A percentile compares a stretch with the other conserved stretches of the same genome.
Conservation (phyloP, 2,888 invertebrate species). For the Molorchus minor region DNA sequence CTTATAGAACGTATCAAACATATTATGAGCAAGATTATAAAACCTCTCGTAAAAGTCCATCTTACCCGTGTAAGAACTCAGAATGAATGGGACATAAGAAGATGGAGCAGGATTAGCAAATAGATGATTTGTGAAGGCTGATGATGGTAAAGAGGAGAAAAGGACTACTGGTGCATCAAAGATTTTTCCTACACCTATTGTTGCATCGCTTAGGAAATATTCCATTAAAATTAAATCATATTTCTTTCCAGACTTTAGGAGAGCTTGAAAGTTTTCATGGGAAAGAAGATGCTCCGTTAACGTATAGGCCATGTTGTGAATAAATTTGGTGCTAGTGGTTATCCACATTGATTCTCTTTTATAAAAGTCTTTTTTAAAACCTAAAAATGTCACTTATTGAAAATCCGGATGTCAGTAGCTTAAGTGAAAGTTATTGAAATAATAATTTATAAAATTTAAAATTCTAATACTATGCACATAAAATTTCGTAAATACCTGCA, state of each 20-base stretch:
- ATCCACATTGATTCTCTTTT: conserved; percentile 16
- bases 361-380: conserved; percentile 9
- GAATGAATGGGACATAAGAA: conserved; percentile 64
- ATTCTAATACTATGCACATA: neutral
- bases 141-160: conserved; percentile 60
- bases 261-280: conserved; percentile 56
- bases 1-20: conserved; percentile 47
- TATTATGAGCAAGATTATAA: conserved; percentile 61
- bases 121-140: conserved; percentile 61
- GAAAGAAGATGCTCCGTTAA: conserved; percentile 53
- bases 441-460: too few relatives aligned
- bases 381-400: conserved; percentile 4
- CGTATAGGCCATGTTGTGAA: conserved; percentile 16
- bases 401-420: too few relatives aligned
- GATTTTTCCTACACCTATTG: conserved; percentile 54
- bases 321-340: conserved; percentile 1
- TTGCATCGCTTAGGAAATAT: conserved; percentile 63
- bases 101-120: conserved; percentile 56
- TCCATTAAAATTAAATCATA: conserved; percentile 60
- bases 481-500: conserved; percentile 18
- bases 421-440: too few relatives aligned
- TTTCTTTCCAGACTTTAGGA: conserved; percentile 51
- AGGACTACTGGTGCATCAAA: conserved; percentile 53
- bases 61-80: conserved; percentile 58
- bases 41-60: conserved; percentile 66